Conservation (phyloP, 2,113 vertebrate genomes). For the Rattus rattus region DNA sequence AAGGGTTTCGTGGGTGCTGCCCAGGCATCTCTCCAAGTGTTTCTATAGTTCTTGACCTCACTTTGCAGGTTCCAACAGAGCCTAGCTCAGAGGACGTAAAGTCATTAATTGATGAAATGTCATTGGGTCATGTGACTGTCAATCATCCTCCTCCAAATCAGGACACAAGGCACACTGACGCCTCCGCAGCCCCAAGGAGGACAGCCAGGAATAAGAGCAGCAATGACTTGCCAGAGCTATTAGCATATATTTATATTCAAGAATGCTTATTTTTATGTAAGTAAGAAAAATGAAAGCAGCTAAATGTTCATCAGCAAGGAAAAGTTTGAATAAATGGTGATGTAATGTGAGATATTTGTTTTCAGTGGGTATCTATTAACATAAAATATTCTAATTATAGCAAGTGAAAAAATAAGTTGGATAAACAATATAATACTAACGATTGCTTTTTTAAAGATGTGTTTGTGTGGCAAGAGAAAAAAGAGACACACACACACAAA, state of each 20-base stretch:
- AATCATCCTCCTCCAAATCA: slow-evolving; percentile 34
- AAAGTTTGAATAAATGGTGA: slow-evolving; percentile 52
- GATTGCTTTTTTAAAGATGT: slow-evolving; percentile 18
- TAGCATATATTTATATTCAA: slow-evolving; percentile 8
- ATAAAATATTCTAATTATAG: slow-evolving; percentile 45
- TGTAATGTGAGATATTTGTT: slow-evolving; percentile 11
- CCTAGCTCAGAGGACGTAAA: not conserved
- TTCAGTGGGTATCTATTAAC: slow-evolving; percentile 64
- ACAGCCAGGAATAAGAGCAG: not conserved
- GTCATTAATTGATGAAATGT: slow-evolving; percentile 9
- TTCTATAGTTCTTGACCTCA: not conserved
- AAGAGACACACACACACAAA: not conserved
- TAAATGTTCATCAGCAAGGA: slow-evolving; percentile 11
- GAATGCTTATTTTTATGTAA: slow-evolving; percentile 26
- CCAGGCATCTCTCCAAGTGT: not conserved
- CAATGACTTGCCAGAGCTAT: slow-evolving; percentile 14
- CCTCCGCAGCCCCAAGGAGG: slow-evolving; percentile 20
- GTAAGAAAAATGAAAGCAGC: slow-evolving; percentile 55
- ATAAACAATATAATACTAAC: not conserved
- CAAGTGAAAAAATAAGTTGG: slow-evolving; percentile 14
- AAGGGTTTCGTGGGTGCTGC: not conserved
- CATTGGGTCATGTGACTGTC: not conserved
- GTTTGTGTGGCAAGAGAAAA: slow-evolving; percentile 36
- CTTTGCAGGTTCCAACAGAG: not conserved
- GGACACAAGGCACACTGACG: not conserved